Base-by-base conservation (phyloP, 2,888 invertebrate species). In the Lysandra coridon region DNA sequence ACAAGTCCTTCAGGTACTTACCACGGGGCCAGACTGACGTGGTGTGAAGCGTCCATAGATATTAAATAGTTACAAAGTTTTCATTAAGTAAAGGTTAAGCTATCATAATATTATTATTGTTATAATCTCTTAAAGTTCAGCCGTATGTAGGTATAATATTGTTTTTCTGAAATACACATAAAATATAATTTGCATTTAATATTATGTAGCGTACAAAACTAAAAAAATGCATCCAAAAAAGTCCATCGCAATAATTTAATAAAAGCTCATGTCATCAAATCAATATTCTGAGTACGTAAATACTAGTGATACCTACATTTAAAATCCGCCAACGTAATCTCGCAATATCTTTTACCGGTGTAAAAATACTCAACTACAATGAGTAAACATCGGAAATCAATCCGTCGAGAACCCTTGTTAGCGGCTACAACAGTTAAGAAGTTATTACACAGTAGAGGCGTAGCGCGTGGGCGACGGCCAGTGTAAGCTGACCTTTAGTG, bases 301-400 rank as follows among this genome's bases (percentile, higher is more conserved):
- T 69, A 33, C 37, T 2, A 33, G 14, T 1, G 33, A 69, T 33
- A 30, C 10, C 12, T 33, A 30, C 10, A 4, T 69, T 33, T 37
- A 69, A 69, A 69, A 37, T 33, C 33, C 33, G 30, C 69, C 69
- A 69, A 37, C 33, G 33, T 69, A 37, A 33, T 33, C 1, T 69
- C 14, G 69, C 33, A 14, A 33, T 69, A 69, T 69, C 69, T 33
- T 69, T 69, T 37, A 69, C 69, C 69, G 69, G 14, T 69, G 17
- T 69, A 17, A 69, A 69, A 69, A 69, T 33, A 69, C 69, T 69
- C 33, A 3, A 69, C 4, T 5, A 37, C 37, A 33, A 69, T 69
- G 69, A 33, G 69, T 87, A 86, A 85, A 86, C 85, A 87, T 82
- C 82, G 84, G 85, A 81, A 84, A 84, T 83, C 74, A 62, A 57